Evolutionary conservation across 2,888 invertebrate species (phyloP).

Genomic region (Hydroisotoma schaefferi): DNA sequence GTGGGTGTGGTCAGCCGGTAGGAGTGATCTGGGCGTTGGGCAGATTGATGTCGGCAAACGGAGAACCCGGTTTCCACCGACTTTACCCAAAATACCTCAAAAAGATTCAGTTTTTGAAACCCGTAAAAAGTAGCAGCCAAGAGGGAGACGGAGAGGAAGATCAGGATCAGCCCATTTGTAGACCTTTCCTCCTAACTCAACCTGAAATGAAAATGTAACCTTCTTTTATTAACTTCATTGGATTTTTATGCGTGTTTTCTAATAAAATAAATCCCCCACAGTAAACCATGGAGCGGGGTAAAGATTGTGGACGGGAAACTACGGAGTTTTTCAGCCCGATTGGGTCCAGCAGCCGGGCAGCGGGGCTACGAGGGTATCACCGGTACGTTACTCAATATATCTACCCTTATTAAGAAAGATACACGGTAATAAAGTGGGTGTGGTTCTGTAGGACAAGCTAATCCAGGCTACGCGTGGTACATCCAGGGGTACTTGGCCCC

Average conservation of each 20-base stretch:
- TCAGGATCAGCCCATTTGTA: background rate
- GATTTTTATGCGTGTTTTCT: no score
- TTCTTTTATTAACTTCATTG: background rate
- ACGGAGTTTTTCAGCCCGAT: constrained; percentile 71
- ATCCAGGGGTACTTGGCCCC: constrained; percentile 85
- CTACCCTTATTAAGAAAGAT: no score
- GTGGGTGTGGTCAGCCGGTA: constrained; percentile 51
- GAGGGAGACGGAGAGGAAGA: constrained; percentile 14
- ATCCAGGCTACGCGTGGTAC: constrained; percentile 80
- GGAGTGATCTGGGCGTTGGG: constrained; percentile 83
- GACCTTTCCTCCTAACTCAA: constrained; percentile 28
- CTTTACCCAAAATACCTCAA: constrained; percentile 70
- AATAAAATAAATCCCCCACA: no score
- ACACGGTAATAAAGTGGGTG: no score
- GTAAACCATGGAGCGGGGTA: constrained; percentile 55
- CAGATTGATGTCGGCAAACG: constrained; percentile 61
- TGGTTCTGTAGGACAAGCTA: constrained; percentile 16
- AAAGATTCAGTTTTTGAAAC: constrained; percentile 61
- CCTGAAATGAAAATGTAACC: constrained; percentile 14
- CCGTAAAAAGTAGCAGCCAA: constrained; percentile 6
- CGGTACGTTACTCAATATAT: no score
- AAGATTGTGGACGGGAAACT: constrained; percentile 60
- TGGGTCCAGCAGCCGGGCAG: constrained; percentile 79
- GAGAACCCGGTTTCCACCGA: constrained; percentile 79
- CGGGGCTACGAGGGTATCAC: constrained; percentile 72